Conservation (phyloP, 2,113 vertebrate genomes). For the Nibea coibor region DNA sequence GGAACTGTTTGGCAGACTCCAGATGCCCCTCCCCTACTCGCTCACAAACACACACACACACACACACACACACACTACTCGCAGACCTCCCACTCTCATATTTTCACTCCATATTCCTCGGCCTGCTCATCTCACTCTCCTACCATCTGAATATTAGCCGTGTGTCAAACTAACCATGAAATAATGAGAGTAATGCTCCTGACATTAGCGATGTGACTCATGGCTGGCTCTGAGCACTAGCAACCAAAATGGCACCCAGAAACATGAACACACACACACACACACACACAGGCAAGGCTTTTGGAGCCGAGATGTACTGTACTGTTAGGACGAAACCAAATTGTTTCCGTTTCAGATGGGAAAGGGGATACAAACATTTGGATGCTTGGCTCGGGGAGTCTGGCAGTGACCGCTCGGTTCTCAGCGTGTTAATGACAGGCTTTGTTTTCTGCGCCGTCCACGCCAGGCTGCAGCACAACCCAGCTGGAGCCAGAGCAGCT, state of each 20-base stretch:
- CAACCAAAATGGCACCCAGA: constrained; percentile 57
- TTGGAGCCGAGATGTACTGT: constrained; percentile 36
- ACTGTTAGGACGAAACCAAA: constrained; percentile 61
- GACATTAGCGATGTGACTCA: constrained; percentile 64
- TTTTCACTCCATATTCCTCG: constrained; percentile 62
- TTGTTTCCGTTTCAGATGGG: constrained; percentile 71
- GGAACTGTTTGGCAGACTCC: constrained; percentile 80
- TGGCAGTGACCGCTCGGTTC: constrained; percentile 31
- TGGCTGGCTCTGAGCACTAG: constrained; percentile 18
- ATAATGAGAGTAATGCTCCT: constrained; percentile 67
- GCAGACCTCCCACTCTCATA: constrained; percentile 76
- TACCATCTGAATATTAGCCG: constrained; percentile 71
- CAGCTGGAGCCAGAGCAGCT: constrained; percentile 83
- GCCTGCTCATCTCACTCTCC: constrained; percentile 58
- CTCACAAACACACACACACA: constrained; percentile 19
- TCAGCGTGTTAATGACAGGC: constrained; percentile 35
- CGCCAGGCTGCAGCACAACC: constrained; percentile 65
- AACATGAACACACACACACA: constrained; percentile 12
- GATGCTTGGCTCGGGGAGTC: constrained; percentile 55
- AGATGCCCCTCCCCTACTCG: constrained; percentile 63
- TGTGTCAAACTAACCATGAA: constrained; percentile 75
- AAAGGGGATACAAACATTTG: constrained; percentile 70
- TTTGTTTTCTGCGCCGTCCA: constrained; percentile 37
- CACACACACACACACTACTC: constrained; percentile 34
- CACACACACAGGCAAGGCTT: neutral